Conservation (phyloP, 2,797 vertebrate species). For the Malacoctenus gilli region DNA sequence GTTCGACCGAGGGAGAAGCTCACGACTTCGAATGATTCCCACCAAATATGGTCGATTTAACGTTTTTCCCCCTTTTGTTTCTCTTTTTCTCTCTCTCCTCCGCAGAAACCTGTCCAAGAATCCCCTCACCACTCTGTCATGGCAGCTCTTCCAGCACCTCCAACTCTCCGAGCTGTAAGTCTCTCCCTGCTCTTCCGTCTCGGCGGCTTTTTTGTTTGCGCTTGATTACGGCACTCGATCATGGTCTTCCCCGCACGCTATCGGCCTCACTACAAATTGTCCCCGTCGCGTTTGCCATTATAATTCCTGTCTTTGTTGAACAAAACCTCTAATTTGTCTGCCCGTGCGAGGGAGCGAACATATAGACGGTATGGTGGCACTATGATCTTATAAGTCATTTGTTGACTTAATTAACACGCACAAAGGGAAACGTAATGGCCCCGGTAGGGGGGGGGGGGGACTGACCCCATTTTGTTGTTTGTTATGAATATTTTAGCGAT, state of each 20-base stretch:
- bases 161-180: conserved; percentile 97
- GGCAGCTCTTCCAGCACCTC: conserved; percentile 99
- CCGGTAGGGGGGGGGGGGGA: conserved; percentile 49
- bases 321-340: conserved; percentile 65
- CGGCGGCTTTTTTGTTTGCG: conserved; percentile 56
- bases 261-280: conserved; percentile 60
- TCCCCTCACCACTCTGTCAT: conserved; percentile 93
- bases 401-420: conserved; percentile 75
- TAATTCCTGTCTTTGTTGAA: conserved; percentile 65
- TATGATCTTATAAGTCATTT: conserved; percentile 69
- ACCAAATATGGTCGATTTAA: conserved; percentile 28
- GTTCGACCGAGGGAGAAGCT: conserved; percentile 7
- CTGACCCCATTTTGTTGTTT: conserved; percentile 77
- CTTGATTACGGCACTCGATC: conserved; percentile 71
- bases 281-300: conserved; percentile 37
- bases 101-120: conserved; percentile 97
- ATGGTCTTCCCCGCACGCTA: conserved; percentile 37
- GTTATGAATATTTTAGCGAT: conserved; percentile 80
- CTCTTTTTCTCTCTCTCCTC: conserved; percentile 35
- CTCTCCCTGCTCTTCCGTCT: conserved; percentile 56
- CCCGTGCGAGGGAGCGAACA: conserved; percentile 50
- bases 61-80: conserved; percentile 41
- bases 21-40: conserved; percentile 9
- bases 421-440: conserved; percentile 69
- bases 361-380: conserved; percentile 49